Base-by-base conservation (phyloP, 2,797 vertebrate genomes). In the Falco berigora region DNA sequence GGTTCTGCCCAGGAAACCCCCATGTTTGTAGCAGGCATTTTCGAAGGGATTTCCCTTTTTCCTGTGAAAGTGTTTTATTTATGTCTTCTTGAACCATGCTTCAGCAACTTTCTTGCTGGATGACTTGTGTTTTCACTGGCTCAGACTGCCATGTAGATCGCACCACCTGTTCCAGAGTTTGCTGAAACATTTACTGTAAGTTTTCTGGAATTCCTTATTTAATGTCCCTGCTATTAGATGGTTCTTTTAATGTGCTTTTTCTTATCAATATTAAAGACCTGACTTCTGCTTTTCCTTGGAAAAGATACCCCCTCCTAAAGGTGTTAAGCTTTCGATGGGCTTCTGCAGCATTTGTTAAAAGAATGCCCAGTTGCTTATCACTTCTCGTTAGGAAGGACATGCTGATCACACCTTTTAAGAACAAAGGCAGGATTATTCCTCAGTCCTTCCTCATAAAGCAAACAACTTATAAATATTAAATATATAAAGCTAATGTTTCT, bases 121-220 rank as follows among this genome's bases (percentile, higher is more conserved):
- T 96, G 96, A 88, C 92, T 96, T 88, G 90, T 96, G 90, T 95
- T 96, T 96, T 96, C 93, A 80, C 95, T 96, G 95, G 93, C 95
- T 96, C 90, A 94, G 90, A 36, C 61, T 92, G 46, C 88, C 64
- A 83, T 83, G 92, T 77, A 89, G 92, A 94, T 96, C 14, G 0
- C 84, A 95, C 94, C 95, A 97, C 96, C 93, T 97, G 96, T 93
- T 96, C 88, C 80, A 89, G 86, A 94, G 83, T 94, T 92, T 93
- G 80, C 92, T 92, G 90, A 92, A 92, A 92, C 59, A 87, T 61
- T 92, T 79, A 74, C 49, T 87, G 56, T 61, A 92, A 93, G 88
- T 96, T 93, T 96, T 91, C 78, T 89, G 68, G 92, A 93, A 95
- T 88, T 66, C 42, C 50, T 89, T 78, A 71, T 95, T 92, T 93